phyloP scores from a whole-genome alignment of 2,113 vertebrate genomes.

The Phyllostomus hastatus region DNA sequence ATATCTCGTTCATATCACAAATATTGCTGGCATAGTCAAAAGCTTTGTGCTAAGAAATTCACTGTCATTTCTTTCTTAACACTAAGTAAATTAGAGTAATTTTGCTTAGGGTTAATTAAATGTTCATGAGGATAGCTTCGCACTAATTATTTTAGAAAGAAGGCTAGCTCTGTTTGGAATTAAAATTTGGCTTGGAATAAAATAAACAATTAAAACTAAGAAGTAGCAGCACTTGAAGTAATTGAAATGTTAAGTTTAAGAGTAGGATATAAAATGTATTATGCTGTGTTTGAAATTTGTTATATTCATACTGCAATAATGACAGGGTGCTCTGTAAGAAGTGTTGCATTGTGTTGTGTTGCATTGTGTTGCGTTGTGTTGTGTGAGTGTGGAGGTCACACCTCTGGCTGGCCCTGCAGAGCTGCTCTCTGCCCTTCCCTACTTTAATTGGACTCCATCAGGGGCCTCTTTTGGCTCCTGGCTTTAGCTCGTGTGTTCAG shows the following conservation, averaged over 20 bases:
- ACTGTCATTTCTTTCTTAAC: background rate
- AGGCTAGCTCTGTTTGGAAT: background rate
- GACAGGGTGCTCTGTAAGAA: background rate
- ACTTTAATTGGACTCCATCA: background rate
- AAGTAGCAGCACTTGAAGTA: background rate
- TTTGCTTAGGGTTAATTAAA: background rate
- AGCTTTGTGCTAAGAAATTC: background rate
- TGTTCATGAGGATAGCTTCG: background rate
- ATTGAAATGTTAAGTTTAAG: background rate
- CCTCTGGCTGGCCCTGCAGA: no score
- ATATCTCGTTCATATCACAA: background rate
- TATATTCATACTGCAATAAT: background rate
- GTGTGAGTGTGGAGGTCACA: no score
- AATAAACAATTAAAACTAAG: background rate
- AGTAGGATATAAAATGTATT: background rate
- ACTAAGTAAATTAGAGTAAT: background rate
- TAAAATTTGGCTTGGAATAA: background rate
- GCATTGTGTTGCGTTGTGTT: no score
- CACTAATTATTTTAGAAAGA: background rate
- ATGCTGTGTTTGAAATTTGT: background rate
- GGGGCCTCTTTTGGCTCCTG: background rate
- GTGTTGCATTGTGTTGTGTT: no score
- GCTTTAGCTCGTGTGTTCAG: background rate
- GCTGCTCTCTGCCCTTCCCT: no score
- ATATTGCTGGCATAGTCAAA: background rate